These are phyloP conservation scores for Thecophora atra DNA, from an alignment of 2,888 invertebrate species.

Conservation along the genomic window DNA sequence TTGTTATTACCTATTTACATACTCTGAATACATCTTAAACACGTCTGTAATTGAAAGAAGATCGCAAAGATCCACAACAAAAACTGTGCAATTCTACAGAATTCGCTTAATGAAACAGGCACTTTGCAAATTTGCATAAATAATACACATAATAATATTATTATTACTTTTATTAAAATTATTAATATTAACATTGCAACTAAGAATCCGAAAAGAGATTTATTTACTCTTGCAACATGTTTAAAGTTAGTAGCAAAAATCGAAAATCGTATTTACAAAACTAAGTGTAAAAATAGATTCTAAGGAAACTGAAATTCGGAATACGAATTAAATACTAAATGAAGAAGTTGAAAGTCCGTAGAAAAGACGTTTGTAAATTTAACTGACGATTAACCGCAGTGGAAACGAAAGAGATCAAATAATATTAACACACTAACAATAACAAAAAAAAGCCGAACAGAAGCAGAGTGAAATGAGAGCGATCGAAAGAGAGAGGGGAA, in stretches of 20 bases:
- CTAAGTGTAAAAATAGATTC: slow-evolving; percentile 5
- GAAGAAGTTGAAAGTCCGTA: too few relatives aligned
- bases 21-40: not conserved
- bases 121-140: not conserved
- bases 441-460: not conserved
- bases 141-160: not conserved
- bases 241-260: not conserved
- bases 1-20: slow-evolving; percentile 25
- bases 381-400: not conserved
- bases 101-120: not conserved
- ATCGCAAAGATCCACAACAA: not conserved
- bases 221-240: not conserved
- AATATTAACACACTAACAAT: not conserved
- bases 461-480: not conserved
- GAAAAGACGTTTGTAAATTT: too few relatives aligned
- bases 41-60: not conserved
- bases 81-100: not conserved
- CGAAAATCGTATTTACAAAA: not conserved
- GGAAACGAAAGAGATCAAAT: not conserved
- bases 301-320: not conserved
- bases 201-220: not conserved
- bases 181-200: not conserved
- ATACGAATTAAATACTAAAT: too few relatives aligned
- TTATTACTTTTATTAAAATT: not conserved
- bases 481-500: too few relatives aligned